Conservation (phyloP, 1,140 invertebrate genomes). For the Tetragonula clypearis region DNA sequence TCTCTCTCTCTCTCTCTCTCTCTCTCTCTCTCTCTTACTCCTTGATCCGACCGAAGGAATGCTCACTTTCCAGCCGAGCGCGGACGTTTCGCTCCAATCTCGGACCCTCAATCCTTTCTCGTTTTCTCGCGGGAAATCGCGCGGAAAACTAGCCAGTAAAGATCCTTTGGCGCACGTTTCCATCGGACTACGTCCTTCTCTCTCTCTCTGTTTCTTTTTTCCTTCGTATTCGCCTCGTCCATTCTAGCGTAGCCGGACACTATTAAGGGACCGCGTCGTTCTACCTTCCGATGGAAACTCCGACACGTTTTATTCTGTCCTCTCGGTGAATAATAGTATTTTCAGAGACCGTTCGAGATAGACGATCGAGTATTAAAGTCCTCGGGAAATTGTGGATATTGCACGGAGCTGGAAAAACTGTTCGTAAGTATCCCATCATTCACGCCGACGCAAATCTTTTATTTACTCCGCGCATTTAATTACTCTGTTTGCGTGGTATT, state of each 20-base stretch:
- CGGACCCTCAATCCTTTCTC: constrained; percentile 73
- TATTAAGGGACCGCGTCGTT: constrained; percentile 35
- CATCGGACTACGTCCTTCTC: not conserved
- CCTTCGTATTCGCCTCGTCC: constrained; percentile 37
- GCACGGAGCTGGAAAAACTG: not conserved
- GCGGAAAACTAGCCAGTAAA: constrained; percentile 77
- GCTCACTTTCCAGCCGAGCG: constrained; percentile 55
- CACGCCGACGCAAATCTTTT: not conserved
- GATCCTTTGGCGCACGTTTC: constrained; percentile 66
- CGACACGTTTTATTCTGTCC: constrained; percentile 31
- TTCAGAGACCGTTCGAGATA: not conserved
- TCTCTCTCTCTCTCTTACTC: constrained; percentile 12
- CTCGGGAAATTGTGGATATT: not conserved
- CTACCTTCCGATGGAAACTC: constrained; percentile 30
- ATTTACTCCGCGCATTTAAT: too few species aligned
- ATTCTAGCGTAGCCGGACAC: constrained; percentile 44
- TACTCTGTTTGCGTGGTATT: not conserved
- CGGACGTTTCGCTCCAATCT: constrained; percentile 71
- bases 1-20: constrained; percentile 7
- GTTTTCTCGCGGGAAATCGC: constrained; percentile 76
- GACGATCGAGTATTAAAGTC: constrained; percentile 10
- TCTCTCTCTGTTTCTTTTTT: not conserved
- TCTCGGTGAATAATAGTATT: constrained; percentile 30
- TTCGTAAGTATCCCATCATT: not conserved
- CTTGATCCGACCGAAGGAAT: not conserved